phyloP scores from a whole-genome alignment of 2,797 vertebrate genomes.

The Columba guinea region DNA sequence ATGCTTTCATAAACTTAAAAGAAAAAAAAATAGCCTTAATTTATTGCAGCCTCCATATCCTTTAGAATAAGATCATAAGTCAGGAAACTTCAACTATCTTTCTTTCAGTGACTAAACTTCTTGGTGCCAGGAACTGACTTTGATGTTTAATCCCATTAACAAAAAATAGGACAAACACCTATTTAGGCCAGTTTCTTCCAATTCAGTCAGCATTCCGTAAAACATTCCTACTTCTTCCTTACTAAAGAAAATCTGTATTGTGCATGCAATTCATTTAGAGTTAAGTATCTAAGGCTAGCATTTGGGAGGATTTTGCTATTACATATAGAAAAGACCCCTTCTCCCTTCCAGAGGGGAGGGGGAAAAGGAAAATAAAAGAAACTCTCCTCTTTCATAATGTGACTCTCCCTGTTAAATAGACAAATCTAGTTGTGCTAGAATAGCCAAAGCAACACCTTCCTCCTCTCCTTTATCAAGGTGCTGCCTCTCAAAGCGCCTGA shows the following conservation, averaged over 20 bases:
- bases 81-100: slow-evolving; percentile 12
- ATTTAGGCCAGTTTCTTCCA: slow-evolving; percentile 42
- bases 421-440: neutral
- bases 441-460: neutral
- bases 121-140: slow-evolving; percentile 26
- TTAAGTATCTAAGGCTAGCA: neutral
- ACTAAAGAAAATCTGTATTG: slow-evolving; percentile 7
- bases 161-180: slow-evolving; percentile 49
- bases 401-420: neutral
- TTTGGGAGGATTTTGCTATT: slow-evolving; percentile 14
- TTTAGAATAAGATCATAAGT: slow-evolving; percentile 6
- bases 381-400: neutral
- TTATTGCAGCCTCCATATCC: slow-evolving; percentile 16
- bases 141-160: slow-evolving; percentile 65
- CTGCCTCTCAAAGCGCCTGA: neutral
- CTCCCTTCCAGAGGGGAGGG: neutral
- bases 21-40: neutral
- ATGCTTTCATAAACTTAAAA: slow-evolving; percentile 23
- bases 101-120: slow-evolving; percentile 25
- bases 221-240: neutral
- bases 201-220: slow-evolving; percentile 2
- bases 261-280: slow-evolving; percentile 9
- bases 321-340: neutral
- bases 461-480: neutral
- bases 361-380: neutral